These are phyloP conservation scores for Ceratotherium simum DNA, from an alignment of 2,113 vertebrate genomes.

Conservation along the genomic window DNA sequence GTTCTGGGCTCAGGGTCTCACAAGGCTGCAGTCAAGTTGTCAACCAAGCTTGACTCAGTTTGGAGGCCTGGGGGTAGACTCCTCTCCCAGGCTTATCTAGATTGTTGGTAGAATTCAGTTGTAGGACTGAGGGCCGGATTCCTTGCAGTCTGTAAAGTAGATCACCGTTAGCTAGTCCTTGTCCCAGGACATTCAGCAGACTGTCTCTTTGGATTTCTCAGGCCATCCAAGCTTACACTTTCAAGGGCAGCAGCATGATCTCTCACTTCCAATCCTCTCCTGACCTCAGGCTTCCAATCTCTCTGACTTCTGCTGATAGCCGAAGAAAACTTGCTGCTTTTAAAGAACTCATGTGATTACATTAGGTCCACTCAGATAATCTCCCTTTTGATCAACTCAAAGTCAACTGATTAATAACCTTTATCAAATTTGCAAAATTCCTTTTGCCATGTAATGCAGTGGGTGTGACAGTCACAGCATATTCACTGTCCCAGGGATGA, in stretches of 20 bases:
- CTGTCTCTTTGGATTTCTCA: neutral
- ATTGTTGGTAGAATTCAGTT: neutral
- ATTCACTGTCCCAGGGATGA: neutral
- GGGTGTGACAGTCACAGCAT: neutral
- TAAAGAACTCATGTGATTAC: neutral
- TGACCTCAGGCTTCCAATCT: neutral
- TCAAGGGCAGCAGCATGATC: neutral
- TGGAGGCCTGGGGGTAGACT: no score
- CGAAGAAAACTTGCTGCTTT: neutral
- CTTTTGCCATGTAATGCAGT: neutral
- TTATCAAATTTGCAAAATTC: neutral
- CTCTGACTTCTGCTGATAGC: neutral
- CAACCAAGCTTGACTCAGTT: neutral
- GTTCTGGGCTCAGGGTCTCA: neutral
- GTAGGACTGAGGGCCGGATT: neutral
- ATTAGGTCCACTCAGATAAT: neutral
- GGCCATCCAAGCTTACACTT: neutral
- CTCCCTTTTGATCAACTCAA: neutral
- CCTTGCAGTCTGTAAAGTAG: neutral
- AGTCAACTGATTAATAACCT: neutral
- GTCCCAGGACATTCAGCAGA: accelerated
- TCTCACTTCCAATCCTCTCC: no score
- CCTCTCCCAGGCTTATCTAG: neutral
- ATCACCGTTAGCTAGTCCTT: neutral
- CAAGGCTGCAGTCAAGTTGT: neutral